These are phyloP conservation scores for Notolepis coatsorum DNA, from an alignment of 2,797 vertebrate genomes.

Conservation along the genomic window DNA sequence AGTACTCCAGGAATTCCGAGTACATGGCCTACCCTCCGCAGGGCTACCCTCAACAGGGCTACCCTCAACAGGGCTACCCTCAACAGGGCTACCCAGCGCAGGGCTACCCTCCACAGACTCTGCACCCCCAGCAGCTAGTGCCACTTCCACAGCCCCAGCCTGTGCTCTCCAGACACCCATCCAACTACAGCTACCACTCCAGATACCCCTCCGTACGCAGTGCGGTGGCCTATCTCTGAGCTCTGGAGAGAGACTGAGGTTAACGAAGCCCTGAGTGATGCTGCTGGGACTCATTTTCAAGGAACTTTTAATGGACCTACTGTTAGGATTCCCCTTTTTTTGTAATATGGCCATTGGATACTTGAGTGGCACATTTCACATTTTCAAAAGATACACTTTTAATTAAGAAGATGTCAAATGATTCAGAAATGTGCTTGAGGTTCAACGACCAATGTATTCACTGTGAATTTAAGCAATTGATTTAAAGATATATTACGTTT, in stretches of 20 bases:
- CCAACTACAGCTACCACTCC: constrained; percentile 68
- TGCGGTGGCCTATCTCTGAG: constrained; percentile 79
- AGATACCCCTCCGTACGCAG: constrained; percentile 76
- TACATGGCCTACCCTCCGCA: constrained; percentile 66
- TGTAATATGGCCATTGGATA: neutral
- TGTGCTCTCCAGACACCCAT: constrained; percentile 56
- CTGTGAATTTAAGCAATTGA: neutral
- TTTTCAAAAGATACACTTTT: constrained; percentile 29
- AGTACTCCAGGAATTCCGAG: constrained; percentile 67
- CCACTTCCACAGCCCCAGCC: constrained; percentile 36
- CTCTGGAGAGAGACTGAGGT: constrained; percentile 15
- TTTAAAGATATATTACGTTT: neutral
- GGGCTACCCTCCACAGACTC: constrained; percentile 55
- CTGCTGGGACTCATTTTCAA: neutral
- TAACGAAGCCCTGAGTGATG: constrained; percentile 6
- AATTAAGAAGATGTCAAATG: neutral
- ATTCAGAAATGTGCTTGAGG: neutral
- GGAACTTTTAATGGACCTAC: neutral
- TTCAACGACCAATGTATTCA: neutral
- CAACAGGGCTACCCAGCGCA: too few relatives aligned
- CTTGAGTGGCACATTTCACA: constrained; percentile 23
- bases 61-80: too few relatives aligned
- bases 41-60: too few relatives aligned
- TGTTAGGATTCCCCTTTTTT: neutral
- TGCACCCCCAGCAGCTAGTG: constrained; percentile 71